Percentiles rank a stretch among this genome's conserved stretches.
These are phyloP conservation scores for Therioaphis trifolii DNA, from an alignment of 2,888 invertebrate species.

Conservation along the genomic window DNA sequence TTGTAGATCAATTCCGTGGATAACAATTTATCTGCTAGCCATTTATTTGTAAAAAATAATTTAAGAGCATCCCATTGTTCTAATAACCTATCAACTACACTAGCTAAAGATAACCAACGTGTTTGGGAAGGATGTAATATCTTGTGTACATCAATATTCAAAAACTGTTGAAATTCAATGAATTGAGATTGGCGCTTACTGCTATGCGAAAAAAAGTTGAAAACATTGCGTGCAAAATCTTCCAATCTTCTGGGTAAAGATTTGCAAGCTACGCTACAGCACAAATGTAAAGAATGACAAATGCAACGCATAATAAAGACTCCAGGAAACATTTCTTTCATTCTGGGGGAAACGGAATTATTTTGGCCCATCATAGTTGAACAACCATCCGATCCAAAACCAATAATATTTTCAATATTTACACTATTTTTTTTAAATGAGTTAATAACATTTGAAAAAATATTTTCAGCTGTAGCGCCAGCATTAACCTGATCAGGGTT, in stretches of 20 bases:
- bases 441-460: neutral
- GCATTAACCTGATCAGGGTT: neutral
- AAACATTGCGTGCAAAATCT: too few species aligned
- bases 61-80: too few species aligned
- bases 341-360: constrained; percentile 67
- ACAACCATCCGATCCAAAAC: constrained; percentile 68
- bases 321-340: constrained; percentile 67
- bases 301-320: constrained; percentile 67
- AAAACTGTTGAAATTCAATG: too few species aligned
- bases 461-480: constrained; percentile 52
- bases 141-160: too few species aligned
- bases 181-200: too few species aligned
- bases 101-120: too few species aligned
- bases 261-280: too few species aligned
- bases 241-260: too few species aligned
- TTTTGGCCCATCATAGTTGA: constrained; percentile 68
- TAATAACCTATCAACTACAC: too few species aligned
- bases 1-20: constrained; percentile 8
- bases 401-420: constrained; percentile 67
- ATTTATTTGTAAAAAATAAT: constrained; percentile 29
- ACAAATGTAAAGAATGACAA: constrained; percentile 67
- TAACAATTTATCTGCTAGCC: neutral
- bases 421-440: constrained; percentile 12
- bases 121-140: too few species aligned
- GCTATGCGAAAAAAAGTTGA: too few species aligned